Base-by-base conservation (phyloP, 1,140 invertebrate species). In the Magallana ariakensis region DNA sequence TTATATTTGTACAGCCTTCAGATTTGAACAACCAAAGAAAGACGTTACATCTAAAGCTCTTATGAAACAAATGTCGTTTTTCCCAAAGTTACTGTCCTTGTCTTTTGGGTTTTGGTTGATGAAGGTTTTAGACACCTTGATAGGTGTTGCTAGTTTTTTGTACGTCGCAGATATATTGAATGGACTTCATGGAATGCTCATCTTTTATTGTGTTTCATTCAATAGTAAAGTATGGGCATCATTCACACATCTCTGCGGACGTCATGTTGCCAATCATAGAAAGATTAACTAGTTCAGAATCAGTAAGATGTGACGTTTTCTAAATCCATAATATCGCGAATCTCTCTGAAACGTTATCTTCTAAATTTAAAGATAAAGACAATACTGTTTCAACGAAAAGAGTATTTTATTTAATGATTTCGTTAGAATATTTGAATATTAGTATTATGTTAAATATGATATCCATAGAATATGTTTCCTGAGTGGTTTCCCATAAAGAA, bases 201-300 rank as follows among this genome's bases (percentile, higher is more conserved):
- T 88, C 19, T 88, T 88, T 56, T 5, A 83, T 7, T 60, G 80
- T 54, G 86, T 58, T 55, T 15, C 84, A 8, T 88, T 84, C 56
- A 88, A 86, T 54, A 13, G 60, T 70, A 58, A 84, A 57, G 87
- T 85, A 56, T 82, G 15, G 46, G 16, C 16, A 54, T 4, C 54
- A 46, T 54, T 15, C 46, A 53, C 19, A 16, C 6, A 54, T 8
- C 1, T 16, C 2, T 82, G 7, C n/a, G 16, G n/a, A n/a, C n/a
- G n/a, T n/a, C n/a, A n/a, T n/a, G n/a, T n/a, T n/a, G n/a, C n/a
- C n/a, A n/a, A n/a, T n/a, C n/a, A n/a, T n/a, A 46, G 33, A 46
- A 46, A 46, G 33, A 5, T 46, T 46, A 46, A 46, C 2, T 46
- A 46, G 33, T 46, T 46, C 5, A 5, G 3, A 46, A 46, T 46